Percentiles rank a stretch among this genome's conserved stretches.
Evolutionary conservation across 2,888 invertebrate genomes (phyloP).

Genomic region (Cordilura impudica): DNA sequence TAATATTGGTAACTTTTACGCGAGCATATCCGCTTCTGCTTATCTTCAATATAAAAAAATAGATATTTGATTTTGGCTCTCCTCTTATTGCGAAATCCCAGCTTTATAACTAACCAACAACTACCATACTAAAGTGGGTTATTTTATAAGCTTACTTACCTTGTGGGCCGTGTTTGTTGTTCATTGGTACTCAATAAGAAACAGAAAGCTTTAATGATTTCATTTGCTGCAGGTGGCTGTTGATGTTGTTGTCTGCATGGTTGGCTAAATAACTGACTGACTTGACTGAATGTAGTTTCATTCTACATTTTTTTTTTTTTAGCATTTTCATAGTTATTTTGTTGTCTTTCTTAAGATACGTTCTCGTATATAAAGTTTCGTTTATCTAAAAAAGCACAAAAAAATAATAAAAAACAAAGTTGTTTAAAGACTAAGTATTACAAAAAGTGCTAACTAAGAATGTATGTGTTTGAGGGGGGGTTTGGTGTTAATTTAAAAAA

Average conservation of each 20-base stretch:
- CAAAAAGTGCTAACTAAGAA: conserved; percentile 44
- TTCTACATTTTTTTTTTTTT: conserved; percentile 60
- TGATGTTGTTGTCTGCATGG: conserved; percentile 45
- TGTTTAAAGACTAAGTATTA: conserved; percentile 54
- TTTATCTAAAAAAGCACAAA: conserved; percentile 46
- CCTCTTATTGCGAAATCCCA: conserved; percentile 58
- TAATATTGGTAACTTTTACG: background rate
- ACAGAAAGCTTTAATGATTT: conserved; percentile 58
- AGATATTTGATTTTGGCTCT: too few species aligned
- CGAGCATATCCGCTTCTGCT: background rate
- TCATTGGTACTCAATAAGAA: conserved; percentile 55
- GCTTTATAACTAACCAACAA: conserved; percentile 43
- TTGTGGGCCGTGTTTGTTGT: conserved; percentile 62
- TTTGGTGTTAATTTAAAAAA: background rate
- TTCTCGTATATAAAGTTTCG: conserved; percentile 59
- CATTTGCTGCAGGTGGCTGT: conserved; percentile 60
- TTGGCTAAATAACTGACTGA: conserved; percentile 51
- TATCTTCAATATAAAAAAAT: too few species aligned
- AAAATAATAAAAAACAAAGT: conserved; percentile 52
- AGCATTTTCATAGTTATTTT: conserved; percentile 48
- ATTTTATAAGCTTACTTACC: conserved; percentile 62
- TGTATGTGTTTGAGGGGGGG: conserved; percentile 7
- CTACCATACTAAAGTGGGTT: conserved; percentile 54
- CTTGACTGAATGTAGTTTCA: conserved; percentile 41
- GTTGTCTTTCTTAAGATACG: conserved; percentile 55